Conservation (phyloP, 1,140 invertebrate genomes). For the Whitmania pigra region DNA sequence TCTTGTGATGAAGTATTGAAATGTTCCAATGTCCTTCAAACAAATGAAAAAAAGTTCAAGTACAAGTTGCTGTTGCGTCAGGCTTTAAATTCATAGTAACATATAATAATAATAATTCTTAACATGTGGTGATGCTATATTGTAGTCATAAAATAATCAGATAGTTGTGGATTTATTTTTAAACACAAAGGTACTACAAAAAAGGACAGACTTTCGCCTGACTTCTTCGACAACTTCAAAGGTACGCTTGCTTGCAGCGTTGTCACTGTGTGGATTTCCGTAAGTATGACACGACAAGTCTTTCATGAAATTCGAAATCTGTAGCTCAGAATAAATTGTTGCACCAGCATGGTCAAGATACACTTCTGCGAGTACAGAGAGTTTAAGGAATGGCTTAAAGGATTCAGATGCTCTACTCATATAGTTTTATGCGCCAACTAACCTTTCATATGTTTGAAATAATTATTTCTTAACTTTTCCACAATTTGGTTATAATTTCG, state of each 20-base stretch:
- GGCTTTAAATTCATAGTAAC: conserved; percentile 4
- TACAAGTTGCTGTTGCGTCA: conserved; percentile 11
- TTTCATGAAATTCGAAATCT: conserved; percentile 57
- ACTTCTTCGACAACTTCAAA: conserved; percentile 67
- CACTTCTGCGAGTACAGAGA: background rate
- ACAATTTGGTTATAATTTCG: no score
- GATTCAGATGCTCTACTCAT: conserved; percentile 41
- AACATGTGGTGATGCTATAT: background rate
- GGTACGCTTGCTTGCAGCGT: conserved; percentile 56
- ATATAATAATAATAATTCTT: background rate
- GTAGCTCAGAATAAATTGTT: conserved; percentile 62
- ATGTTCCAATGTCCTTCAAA: conserved; percentile 60
- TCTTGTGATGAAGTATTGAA: conserved; percentile 68
- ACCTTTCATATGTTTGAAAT: background rate
- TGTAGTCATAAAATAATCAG: no score
- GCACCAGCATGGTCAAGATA: conserved; percentile 85
- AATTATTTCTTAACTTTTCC: no score
- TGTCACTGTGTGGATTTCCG: conserved; percentile 72
- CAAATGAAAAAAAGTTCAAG: conserved; percentile 27
- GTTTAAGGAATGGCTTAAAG: no score
- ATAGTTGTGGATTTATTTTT: background rate
- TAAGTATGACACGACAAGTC: conserved; percentile 56
- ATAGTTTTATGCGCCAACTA: background rate
- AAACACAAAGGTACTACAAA: background rate
- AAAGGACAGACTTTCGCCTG: conserved; percentile 54